Evolutionary conservation across 1,140 invertebrate species (phyloP).

Genomic region (Eupristina koningsbergeri): DNA sequence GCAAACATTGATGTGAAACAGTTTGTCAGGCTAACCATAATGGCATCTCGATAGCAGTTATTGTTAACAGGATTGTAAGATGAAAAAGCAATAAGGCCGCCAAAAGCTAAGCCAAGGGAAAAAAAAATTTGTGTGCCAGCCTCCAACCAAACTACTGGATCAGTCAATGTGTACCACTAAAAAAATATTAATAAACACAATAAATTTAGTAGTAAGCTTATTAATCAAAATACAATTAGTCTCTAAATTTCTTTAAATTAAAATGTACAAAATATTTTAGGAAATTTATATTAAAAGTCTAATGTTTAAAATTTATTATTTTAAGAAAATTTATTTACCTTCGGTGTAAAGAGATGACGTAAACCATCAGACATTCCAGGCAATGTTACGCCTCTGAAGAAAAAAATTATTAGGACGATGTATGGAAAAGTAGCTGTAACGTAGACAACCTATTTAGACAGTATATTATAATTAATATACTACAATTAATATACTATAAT

Average conservation of each 20-base stretch:
- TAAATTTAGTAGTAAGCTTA: too few species aligned
- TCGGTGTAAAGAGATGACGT: conserved; percentile 91
- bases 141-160: conserved; percentile 96
- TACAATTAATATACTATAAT: too few species aligned
- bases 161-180: conserved; percentile 77
- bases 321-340: conserved; percentile 73
- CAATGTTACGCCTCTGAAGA: conserved; percentile 93
- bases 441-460: conserved; percentile 84
- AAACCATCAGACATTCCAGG: conserved; percentile 92
- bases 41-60: conserved; percentile 94
- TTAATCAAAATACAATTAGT: too few species aligned
- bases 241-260: too few species aligned
- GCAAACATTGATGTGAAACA: conserved; percentile 98
- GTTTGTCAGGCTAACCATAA: conserved; percentile 95
- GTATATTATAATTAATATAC: background rate
- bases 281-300: too few species aligned
- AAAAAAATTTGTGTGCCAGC: conserved; percentile 99
- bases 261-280: too few species aligned
- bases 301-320: too few species aligned
- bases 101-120: conserved; percentile 94
- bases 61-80: conserved; percentile 97
- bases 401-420: conserved; percentile 94
- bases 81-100: conserved; percentile 94
- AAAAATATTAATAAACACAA: conserved; percentile 33
- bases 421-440: conserved; percentile 97